These are phyloP conservation scores for Montipora efflorescens DNA, from an alignment of 64 coral and sea anemone species.

Conservation along the genomic window DNA sequence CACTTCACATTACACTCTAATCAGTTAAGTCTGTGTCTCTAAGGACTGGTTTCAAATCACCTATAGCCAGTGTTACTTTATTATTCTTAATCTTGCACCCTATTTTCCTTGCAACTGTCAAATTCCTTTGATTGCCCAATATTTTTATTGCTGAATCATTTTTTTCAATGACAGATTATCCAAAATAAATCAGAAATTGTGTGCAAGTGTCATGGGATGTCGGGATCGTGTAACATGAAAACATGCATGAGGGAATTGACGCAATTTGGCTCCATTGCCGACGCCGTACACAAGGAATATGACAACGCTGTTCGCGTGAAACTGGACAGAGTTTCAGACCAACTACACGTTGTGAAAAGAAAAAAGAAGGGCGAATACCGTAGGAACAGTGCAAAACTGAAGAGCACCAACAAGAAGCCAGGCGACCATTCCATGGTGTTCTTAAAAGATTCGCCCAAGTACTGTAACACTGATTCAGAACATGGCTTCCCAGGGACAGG, in stretches of 20 bases:
- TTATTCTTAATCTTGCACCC: no score
- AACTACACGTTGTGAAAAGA: neutral
- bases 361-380: neutral
- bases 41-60: no score
- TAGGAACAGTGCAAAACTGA: neutral
- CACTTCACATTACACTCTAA: no score
- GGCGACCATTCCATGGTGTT: constrained; percentile 49
- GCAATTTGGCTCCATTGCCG: constrained; percentile 61
- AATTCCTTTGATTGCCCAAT: neutral
- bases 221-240: constrained; percentile 67
- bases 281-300: constrained; percentile 76
- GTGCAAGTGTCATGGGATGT: constrained; percentile 93
- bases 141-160: neutral
- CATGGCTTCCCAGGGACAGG: constrained; percentile 55
- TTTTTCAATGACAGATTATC: constrained; percentile 20
- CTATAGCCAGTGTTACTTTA: no score
- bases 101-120: no score
- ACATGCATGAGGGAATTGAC: constrained; percentile 71
- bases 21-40: no score
- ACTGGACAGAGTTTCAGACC: constrained; percentile 26
- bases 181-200: constrained; percentile 16
- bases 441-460: constrained; percentile 73
- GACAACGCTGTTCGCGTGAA: constrained; percentile 71
- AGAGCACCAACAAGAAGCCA: constrained; percentile 6
- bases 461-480: constrained; percentile 51